These are phyloP conservation scores for Arrhamphus sclerolepis DNA, from an alignment of 2,797 vertebrate species.

Conservation along the genomic window DNA sequence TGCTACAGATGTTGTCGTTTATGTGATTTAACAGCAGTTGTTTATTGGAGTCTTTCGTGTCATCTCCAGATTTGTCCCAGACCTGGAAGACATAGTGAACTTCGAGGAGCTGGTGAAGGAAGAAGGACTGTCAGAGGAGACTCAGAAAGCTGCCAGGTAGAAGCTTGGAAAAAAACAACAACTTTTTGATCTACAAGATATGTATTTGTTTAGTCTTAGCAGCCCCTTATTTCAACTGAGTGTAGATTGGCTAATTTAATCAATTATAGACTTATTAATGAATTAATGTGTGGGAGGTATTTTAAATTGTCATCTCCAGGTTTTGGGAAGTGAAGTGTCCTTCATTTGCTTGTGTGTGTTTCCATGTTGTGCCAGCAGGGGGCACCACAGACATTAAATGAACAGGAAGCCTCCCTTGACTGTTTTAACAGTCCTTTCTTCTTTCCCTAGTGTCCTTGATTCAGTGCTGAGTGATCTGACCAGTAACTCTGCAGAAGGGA, in stretches of 20 bases:
- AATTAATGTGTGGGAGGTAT: too few relatives aligned
- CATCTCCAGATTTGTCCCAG: conserved; percentile 92
- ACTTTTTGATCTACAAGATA: neutral
- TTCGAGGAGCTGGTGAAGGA: conserved; percentile 99
- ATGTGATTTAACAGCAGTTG: too few relatives aligned
- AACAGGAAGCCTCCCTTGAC: neutral
- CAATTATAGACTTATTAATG: too few relatives aligned
- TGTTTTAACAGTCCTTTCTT: neutral
- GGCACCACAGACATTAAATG: conserved; percentile 11
- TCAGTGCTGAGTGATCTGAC: conserved; percentile 92
- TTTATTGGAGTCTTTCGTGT: neutral
- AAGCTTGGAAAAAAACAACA: neutral
- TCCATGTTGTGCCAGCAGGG: conserved; percentile 19
- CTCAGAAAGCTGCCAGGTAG: conserved; percentile 91
- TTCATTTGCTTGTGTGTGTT: neutral
- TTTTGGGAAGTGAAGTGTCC: too few relatives aligned
- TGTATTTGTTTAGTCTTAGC: neutral
- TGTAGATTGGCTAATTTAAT: too few relatives aligned
- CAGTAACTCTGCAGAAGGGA: conserved; percentile 95
- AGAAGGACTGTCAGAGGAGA: conserved; percentile 93
- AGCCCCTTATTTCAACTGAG: neutral
- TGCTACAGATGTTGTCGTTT: too few relatives aligned
- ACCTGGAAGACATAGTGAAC: conserved; percentile 98
- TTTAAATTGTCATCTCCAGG: too few relatives aligned
- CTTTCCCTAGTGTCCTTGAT: conserved; percentile 82